Evolutionary conservation across 2,888 invertebrate species (phyloP).

Genomic region (Clanis bilineata): DNA sequence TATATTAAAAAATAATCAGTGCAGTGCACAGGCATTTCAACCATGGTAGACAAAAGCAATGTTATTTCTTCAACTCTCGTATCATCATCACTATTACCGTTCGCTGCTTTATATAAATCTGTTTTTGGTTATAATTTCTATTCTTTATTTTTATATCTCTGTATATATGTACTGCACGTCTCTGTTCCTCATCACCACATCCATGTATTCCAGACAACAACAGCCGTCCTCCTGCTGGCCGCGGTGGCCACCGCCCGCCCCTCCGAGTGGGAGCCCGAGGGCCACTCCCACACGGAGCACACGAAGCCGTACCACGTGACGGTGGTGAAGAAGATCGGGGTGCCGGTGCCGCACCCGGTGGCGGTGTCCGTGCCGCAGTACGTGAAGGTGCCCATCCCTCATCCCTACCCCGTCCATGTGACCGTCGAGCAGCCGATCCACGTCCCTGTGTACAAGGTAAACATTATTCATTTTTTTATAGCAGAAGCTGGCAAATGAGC

Average conservation of each 20-base stretch:
- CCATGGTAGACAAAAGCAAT: no score
- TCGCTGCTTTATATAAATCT: no score
- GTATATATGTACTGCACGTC: no score
- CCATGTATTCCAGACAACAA: constrained; percentile 59
- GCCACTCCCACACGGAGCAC: constrained; percentile 85
- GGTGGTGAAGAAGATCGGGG: constrained; percentile 87
- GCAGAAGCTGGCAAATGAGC: no score
- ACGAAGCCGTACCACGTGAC: constrained; percentile 87
- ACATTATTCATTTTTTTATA: constrained; percentile 4
- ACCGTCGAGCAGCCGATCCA: constrained; percentile 87
- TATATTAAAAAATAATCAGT: no score
- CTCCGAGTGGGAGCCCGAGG: constrained; percentile 77
- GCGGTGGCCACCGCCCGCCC: constrained; percentile 57
- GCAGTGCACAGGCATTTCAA: no score
- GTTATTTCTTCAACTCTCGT: no score
- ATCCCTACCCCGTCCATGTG: constrained; percentile 88
- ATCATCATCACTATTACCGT: no score
- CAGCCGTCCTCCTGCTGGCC: constrained; percentile 62
- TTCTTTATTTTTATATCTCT: no score
- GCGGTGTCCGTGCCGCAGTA: constrained; percentile 87
- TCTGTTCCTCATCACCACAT: no score
- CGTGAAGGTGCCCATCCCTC: constrained; percentile 87
- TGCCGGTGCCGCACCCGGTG: constrained; percentile 88
- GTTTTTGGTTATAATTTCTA: no score
- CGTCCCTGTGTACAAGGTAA: constrained; percentile 87